phyloP scores from a whole-genome alignment of 1,140 invertebrate genomes.

The Galendromus occidentalis region DNA sequence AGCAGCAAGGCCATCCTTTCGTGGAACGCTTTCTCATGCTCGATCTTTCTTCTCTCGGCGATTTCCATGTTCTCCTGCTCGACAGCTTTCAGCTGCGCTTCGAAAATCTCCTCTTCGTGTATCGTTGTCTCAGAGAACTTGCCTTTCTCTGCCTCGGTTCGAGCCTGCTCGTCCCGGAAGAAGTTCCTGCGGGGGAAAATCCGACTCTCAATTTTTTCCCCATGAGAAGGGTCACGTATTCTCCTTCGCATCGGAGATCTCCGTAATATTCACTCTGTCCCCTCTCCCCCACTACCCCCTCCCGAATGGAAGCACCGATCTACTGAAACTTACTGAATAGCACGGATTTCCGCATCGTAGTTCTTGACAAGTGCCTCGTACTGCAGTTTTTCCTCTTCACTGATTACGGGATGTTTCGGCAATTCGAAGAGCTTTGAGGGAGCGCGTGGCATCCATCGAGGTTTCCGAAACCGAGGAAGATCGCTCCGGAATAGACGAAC shows the following conservation, averaged over 20 bases:
- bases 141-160: neutral
- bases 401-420: neutral
- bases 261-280: too few relatives aligned
- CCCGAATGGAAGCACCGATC: neutral
- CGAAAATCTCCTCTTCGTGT: neutral
- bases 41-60: neutral
- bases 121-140: neutral
- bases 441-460: neutral
- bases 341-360: neutral
- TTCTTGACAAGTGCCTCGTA: neutral
- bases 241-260: neutral
- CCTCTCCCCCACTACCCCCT: too few relatives aligned
- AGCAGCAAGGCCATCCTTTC: neutral
- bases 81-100: neutral
- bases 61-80: neutral
- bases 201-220: neutral
- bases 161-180: neutral
- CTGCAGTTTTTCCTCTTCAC: neutral
- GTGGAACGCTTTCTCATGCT: neutral
- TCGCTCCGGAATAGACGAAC: too few relatives aligned
- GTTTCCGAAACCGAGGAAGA: neutral
- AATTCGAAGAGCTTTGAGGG: neutral
- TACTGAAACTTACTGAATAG: neutral
- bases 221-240: neutral
- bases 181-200: neutral